Evolutionary conservation across 2,888 invertebrate species (phyloP), one percentile per base, ranked within the genome.

Genomic region (Seira sanloemensis): DNA sequence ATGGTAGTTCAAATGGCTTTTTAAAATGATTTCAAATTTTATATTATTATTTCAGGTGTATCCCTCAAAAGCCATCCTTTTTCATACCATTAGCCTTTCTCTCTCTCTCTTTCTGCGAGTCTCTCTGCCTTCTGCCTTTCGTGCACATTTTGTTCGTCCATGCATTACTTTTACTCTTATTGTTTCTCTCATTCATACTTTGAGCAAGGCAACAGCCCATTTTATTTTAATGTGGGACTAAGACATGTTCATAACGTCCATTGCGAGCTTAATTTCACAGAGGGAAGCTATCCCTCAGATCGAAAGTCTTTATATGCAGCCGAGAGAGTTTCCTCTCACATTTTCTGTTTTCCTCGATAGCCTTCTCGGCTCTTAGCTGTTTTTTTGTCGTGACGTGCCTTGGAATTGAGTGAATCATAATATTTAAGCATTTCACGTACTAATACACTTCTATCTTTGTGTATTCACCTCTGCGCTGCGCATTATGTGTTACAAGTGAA

Each of bases 341-440:
- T n/a, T n/a, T n/a, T n/a, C n/a, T n/a, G n/a, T n/a, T n/a, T n/a
- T n/a, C n/a, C n/a, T 12, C 37, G 37, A 37, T 37, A 37, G 37
- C 12, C 37, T 37, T 12, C 5, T 7, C 37, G 37, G 12, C 37
- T 37, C n/a, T n/a, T n/a, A 16, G 5, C 18, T 62, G 9, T 62
- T 62, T 18, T 18, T 12, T 78, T 23, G 78, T 77, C 82, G 82
- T 83, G 82, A 83, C 82, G 68, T 73, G 82, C 66, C 76, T 83
- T 83, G 72, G 77, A 83, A 83, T 83, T 83, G 82, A 83, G 76
- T 76, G 73, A 83, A 83, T 83, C 69, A 83, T 83, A 83, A 83
- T 72, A 83, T 83, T 83, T 83, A 83, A 83, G 73, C 82, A 77
- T 77, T 83, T 83, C 82, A 83, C 82, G 80, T 76, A 85, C 72